Evolutionary conservation across 2,113 vertebrate species (phyloP).

Genomic region (Brachyhypopomus occidentalis): DNA sequence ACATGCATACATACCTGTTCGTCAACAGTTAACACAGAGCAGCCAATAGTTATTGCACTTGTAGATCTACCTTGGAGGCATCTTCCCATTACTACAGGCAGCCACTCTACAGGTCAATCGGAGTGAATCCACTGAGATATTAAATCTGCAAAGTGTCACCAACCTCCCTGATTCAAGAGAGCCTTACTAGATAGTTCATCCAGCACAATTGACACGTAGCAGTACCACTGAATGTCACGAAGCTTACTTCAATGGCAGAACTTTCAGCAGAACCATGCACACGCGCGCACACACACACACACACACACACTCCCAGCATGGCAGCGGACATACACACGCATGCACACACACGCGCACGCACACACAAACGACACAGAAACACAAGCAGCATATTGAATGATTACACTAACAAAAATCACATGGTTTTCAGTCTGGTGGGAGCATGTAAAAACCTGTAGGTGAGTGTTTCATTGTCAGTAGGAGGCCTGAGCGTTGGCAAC

Average conservation of each 20-base stretch:
- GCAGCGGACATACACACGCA: neutral
- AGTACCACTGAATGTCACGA: conserved; percentile 30
- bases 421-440: too few species aligned
- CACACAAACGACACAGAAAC: conserved; percentile 30
- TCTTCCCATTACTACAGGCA: neutral
- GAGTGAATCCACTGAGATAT: neutral
- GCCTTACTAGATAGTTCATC: conserved; percentile 40
- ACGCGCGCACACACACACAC: conserved; percentile 9
- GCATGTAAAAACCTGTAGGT: neutral
- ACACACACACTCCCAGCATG: conserved; percentile 46
- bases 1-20: conserved; percentile 20
- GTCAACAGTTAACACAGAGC: conserved; percentile 47
- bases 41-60: conserved; percentile 56
- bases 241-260: conserved; percentile 27
- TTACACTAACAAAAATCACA: neutral
- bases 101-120: conserved; percentile 13
- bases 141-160: neutral
- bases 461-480: neutral
- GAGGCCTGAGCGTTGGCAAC: neutral
- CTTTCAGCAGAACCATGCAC: conserved; percentile 34
- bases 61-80: conserved; percentile 41
- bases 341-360: neutral
- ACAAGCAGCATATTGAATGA: conserved; percentile 36
- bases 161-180: conserved; percentile 29
- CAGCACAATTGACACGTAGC: conserved; percentile 22